Conservation (phyloP, 2,888 invertebrate genomes). For the Acleris cristana region DNA sequence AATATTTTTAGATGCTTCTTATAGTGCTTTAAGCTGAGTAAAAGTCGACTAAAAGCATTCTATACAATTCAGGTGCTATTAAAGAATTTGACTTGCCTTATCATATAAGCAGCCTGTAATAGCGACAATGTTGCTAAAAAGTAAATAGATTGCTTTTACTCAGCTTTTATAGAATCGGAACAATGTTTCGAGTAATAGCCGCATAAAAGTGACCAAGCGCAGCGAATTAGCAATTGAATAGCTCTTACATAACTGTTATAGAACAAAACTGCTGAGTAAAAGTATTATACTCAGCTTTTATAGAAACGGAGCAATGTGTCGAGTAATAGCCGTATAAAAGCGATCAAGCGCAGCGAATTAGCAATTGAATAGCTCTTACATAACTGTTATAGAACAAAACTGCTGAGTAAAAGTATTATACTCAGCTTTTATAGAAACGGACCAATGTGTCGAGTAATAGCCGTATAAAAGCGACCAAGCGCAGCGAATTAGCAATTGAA, state of each 20-base stretch:
- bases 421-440: neutral
- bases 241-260: neutral
- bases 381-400: neutral
- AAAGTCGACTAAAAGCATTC: too few relatives aligned
- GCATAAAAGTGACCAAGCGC: neutral
- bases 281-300: neutral
- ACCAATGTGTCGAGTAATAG: neutral
- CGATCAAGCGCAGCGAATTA: neutral
- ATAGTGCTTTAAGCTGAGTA: too few relatives aligned
- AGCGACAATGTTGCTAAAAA: too few relatives aligned
- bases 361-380: neutral
- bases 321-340: neutral
- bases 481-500: neutral
- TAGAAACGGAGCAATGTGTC: neutral
- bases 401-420: neutral
- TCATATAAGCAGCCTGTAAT: too few relatives aligned
- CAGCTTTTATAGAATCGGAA: neutral
- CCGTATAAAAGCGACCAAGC: neutral
- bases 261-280: neutral
- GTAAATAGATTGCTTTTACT: too few relatives aligned
- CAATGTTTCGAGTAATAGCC: neutral
- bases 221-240: neutral
- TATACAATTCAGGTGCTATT: neutral
- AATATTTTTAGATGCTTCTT: neutral
- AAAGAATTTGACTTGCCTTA: neutral